Base-by-base conservation (phyloP, 2,888 invertebrate genomes). In the Lithophane semibrunnea region DNA sequence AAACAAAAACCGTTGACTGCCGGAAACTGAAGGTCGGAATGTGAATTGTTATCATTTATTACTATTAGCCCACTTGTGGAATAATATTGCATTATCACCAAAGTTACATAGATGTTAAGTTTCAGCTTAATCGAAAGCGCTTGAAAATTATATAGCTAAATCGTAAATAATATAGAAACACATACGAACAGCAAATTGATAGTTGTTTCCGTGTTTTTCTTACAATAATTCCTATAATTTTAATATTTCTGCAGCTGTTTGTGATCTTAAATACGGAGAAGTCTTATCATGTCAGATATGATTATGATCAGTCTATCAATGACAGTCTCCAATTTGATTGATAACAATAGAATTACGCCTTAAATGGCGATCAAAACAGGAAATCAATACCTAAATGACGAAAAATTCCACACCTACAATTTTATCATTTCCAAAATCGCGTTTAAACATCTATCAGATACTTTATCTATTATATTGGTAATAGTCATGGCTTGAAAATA, bases 361-460 rank as follows among this genome's bases (percentile, higher is more conserved):
- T 18, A 56, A 70, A 68, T 65, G 1, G 9, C 29, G 37, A 52
- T 29, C 64, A 58, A 80, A 77, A 61, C 78, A 67, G 61, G 66
- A 83, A 80, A 71, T 67, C 5, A 58, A 52, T 21, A 37, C 37
- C 37, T 1, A 52, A 63, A 49, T 8, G 1, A 66, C 56, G n/a
- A 77, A 80, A 77, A 44, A 77, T 71, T 83, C 80, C 78, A 64
- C 52, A n/a, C 18, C 24, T n/a, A 42, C 21, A 60, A 76, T 10
- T 24, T 58, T 68, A 83, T 72, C 83, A 12, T 13, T 49, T 4
- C 12, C 5, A 83, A 49, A 71, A 77, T 71, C 5, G 83, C 67
- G 16, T 47, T 37, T 54, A 54, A 77, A 42, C 24, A 24, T 52
- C 8, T 73, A 65, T 80, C 80, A n/a, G n/a, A 37, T 44, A 47